phyloP scores from a whole-genome alignment of 1,140 invertebrate species.

The Formica selysi region DNA sequence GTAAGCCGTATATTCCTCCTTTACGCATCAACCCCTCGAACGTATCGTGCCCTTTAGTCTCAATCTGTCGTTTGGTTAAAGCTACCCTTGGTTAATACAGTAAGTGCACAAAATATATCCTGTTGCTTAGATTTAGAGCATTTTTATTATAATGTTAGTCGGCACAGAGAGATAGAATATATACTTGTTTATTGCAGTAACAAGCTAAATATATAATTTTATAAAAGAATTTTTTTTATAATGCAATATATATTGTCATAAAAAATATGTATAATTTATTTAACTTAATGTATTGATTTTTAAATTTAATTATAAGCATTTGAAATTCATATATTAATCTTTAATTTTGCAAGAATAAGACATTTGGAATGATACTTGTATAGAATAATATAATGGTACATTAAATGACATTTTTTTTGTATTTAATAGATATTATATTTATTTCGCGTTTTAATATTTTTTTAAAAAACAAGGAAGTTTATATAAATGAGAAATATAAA shows the following conservation, averaged over 20 bases:
- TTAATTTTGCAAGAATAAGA: not conserved
- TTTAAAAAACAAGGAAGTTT: not conserved
- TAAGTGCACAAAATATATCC: slow-evolving; percentile 18
- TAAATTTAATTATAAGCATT: not conserved
- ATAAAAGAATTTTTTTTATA: not conserved
- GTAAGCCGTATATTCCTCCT: slow-evolving; percentile 70
- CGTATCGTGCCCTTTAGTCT: slow-evolving; percentile 53
- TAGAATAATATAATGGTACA: not conserved
- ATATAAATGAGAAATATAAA: not conserved
- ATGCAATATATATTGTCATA: not conserved
- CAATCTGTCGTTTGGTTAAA: slow-evolving; percentile 36
- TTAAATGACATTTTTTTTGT: too few species aligned
- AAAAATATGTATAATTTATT: not conserved
- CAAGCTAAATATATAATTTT: not conserved
- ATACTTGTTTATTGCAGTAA: slow-evolving; percentile 1
- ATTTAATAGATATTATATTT: not conserved
- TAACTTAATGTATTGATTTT: not conserved
- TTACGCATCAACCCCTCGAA: slow-evolving; percentile 61
- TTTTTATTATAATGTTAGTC: not conserved
- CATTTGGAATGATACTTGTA: not conserved
- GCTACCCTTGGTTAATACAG: slow-evolving; percentile 30
- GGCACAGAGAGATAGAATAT: not conserved
- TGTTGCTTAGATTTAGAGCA: slow-evolving; percentile 35
- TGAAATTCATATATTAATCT: not conserved
- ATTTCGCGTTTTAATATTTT: not conserved